Evolutionary conservation across 2,797 vertebrate species (phyloP).

Genomic region (Salarias fasciatus): DNA sequence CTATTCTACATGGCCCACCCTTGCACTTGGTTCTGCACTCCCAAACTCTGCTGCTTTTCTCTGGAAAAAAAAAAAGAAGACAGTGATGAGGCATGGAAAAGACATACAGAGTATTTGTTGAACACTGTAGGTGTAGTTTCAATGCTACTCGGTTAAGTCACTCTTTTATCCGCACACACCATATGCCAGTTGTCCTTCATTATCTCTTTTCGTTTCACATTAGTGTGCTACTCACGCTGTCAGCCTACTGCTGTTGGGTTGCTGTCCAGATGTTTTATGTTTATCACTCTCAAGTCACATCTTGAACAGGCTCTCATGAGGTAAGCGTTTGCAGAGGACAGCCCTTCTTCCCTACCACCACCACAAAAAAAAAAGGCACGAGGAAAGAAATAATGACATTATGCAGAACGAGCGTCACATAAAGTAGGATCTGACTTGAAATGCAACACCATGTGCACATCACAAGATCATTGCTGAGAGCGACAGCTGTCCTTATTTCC

Average conservation of each 20-base stretch:
- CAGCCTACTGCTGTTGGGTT: constrained; percentile 53
- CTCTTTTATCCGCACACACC: constrained; percentile 18
- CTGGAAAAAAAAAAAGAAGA: constrained; percentile 8
- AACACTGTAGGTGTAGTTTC: too few species aligned
- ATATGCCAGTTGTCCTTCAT: constrained; percentile 20
- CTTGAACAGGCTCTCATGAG: constrained; percentile 52
- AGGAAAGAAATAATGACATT: constrained; percentile 14
- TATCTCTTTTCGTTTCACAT: constrained; percentile 31
- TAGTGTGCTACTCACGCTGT: constrained; percentile 43
- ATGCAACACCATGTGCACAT: constrained; percentile 33
- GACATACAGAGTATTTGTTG: not conserved
- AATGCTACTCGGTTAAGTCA: not conserved
- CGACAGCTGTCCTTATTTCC: constrained; percentile 28
- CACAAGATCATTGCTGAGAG: constrained; percentile 29
- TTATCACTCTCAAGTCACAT: constrained; percentile 52
- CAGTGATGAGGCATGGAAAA: constrained; percentile 1
- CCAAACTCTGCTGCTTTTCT: constrained; percentile 24
- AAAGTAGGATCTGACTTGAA: constrained; percentile 3
- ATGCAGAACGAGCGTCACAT: not conserved
- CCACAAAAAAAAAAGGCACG: not conserved
- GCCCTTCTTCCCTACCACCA: constrained; percentile 39
- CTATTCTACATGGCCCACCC: constrained; percentile 59
- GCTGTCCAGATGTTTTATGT: constrained; percentile 66
- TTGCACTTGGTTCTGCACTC: constrained; percentile 44
- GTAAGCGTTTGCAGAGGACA: constrained; percentile 72